A percentile compares a stretch with the other conserved stretches of the same genome.
These are phyloP conservation scores for Bambusicola thoracicus DNA, from an alignment of 2,113 vertebrate genomes.

Conservation along the genomic window DNA sequence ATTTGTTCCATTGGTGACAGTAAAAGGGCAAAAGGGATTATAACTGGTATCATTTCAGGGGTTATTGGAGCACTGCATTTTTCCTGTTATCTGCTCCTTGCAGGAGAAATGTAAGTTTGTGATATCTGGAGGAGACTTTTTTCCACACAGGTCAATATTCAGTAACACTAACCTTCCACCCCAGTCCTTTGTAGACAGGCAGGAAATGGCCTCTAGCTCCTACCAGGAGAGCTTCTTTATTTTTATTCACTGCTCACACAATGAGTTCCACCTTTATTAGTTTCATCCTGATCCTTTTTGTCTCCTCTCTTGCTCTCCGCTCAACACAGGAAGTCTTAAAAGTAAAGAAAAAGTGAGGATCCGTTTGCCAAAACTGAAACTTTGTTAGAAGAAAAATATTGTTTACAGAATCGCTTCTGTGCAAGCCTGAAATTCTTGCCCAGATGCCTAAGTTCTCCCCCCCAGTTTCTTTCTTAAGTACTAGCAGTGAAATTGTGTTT, in stretches of 20 bases:
- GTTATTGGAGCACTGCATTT: neutral
- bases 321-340: neutral
- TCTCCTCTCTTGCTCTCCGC: neutral
- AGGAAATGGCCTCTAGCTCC: neutral
- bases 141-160: neutral
- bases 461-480: neutral
- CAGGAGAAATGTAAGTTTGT: neutral
- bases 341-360: neutral
- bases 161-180: neutral
- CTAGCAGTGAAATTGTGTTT: neutral
- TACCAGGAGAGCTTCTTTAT: neutral
- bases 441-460: neutral
- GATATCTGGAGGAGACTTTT: neutral
- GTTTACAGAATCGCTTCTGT: neutral
- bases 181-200: neutral
- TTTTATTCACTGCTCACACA: neutral
- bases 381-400: accelerated
- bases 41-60: neutral
- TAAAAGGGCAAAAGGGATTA: neutral
- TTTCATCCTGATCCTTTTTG: neutral
- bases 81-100: neutral
- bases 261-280: neutral
- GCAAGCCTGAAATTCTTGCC: neutral
- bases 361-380: neutral
- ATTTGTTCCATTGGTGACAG: neutral